Base-by-base conservation (phyloP, 2,113 vertebrate species). In the Chloroceryle aenea region DNA sequence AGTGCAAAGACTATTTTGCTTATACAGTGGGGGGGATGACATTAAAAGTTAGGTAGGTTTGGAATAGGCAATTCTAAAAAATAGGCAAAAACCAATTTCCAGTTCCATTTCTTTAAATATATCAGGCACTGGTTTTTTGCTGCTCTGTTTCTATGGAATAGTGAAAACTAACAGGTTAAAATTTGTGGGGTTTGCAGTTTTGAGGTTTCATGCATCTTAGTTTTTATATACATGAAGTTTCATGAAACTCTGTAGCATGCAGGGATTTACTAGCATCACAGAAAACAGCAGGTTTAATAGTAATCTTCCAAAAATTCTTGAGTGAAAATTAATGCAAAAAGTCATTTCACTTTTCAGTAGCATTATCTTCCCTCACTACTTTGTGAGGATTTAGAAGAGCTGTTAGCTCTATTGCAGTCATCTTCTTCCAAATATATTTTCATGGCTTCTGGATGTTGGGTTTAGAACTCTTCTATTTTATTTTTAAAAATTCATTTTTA, bases 251-350 rank as follows among this genome's bases (percentile, higher is more conserved):
- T 89, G 50, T 32, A 47, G 13, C 17, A 23, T 11, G 3, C 26
- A 88, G 22, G 16, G 10, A 27, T 82, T 74, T 45, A 45, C 58
- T 27, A 83, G 4, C 10, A 55, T 62, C 52, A 58, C 27, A 92
- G 85, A 79, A 95, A 88, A 83, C 29, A 80, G 27, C 22, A 81
- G 36, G 16, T 76, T 92, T 79, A 27, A 79, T 38, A 61, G 14
- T 50, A 83, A 96, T 73, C 30, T 76, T 73, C 43, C 16, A 47
- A 80, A 89, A 85, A 86, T 83, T 76, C 20, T 61, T 92, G 50
- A 64, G 19, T 58, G 67, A 94, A 90, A 79, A 80, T 64, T 93
- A 92, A 94, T 80, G 72, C 26, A 93, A 90, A 94, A 92, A 77
- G 25, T 76, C 21, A 62, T 94, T 85, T 86, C 84, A 61, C n/a